A percentile compares a stretch with the other conserved stretches of the same genome.
Evolutionary conservation across 92 coral and sea anemone species (phyloP).

Genomic region (Porites lobata): DNA sequence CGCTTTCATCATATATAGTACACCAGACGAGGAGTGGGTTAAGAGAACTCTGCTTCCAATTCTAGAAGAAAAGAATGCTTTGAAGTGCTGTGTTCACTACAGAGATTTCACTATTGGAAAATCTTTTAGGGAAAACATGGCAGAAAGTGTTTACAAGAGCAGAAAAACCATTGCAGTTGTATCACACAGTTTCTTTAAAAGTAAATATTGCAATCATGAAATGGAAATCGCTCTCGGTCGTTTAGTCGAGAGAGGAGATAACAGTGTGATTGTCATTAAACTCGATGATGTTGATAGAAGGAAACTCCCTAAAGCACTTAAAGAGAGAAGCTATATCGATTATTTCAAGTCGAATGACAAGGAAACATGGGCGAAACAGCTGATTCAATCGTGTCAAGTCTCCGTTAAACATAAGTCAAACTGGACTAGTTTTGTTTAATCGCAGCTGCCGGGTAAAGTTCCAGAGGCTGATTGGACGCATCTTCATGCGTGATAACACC

Average conservation of each 20-base stretch:
- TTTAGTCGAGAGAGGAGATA: constrained; percentile 8
- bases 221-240: constrained; percentile 20
- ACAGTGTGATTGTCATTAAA: constrained; percentile 28
- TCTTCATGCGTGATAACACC: no score
- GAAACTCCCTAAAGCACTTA: constrained; percentile 10
- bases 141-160: constrained; percentile 9
- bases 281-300: neutral
- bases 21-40: constrained; percentile 22
- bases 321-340: constrained; percentile 37
- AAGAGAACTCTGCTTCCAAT: neutral
- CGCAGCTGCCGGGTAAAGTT: no score
- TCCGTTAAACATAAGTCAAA: no score
- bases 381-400: neutral
- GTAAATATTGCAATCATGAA: constrained; percentile 15
- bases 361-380: constrained; percentile 17
- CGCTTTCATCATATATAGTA: constrained; percentile 30
- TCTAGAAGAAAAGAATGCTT: constrained; percentile 13
- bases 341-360: neutral
- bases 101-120: constrained; percentile 17
- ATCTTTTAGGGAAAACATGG: constrained; percentile 19
- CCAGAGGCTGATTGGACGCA: no score
- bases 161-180: constrained; percentile 23
- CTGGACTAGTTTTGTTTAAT: no score
- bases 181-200: constrained; percentile 13
- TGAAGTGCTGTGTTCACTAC: constrained; percentile 39